phyloP scores from a whole-genome alignment of 2,797 vertebrate species.

The Sitta carolinensis region DNA sequence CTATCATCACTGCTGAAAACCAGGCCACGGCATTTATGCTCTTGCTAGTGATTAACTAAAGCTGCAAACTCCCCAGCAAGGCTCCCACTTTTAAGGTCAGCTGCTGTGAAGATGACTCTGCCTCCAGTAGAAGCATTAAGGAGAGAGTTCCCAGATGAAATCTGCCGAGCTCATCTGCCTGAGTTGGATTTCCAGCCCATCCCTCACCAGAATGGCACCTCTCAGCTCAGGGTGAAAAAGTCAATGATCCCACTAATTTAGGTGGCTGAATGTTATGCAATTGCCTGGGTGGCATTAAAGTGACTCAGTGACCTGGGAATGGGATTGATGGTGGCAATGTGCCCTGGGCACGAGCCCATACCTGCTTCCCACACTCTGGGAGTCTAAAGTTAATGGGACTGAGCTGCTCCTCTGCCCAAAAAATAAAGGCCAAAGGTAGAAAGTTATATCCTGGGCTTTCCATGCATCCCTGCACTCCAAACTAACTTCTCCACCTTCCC shows the following conservation, averaged over 20 bases:
- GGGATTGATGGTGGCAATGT: not conserved
- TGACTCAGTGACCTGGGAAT: not conserved
- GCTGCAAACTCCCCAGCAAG: not conserved
- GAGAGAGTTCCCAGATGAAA: not conserved
- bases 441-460: not conserved
- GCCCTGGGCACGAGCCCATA: not conserved
- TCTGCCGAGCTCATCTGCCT: not conserved
- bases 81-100: not conserved
- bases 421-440: not conserved
- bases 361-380: not conserved
- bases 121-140: not conserved
- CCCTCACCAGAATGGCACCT: not conserved
- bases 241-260: not conserved
- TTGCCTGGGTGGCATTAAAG: not conserved
- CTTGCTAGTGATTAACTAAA: not conserved
- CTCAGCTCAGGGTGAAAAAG: not conserved
- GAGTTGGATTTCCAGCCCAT: not conserved
- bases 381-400: not conserved
- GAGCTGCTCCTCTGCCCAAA: not conserved
- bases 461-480: not conserved
- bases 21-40: not conserved
- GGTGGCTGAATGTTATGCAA: not conserved
- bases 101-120: not conserved
- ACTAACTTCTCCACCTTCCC: not conserved
- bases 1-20: not conserved